A percentile compares a stretch with the other conserved stretches of the same genome.
These are phyloP conservation scores for Cisticola juncidis DNA, from an alignment of 2,113 vertebrate species.

Conservation along the genomic window DNA sequence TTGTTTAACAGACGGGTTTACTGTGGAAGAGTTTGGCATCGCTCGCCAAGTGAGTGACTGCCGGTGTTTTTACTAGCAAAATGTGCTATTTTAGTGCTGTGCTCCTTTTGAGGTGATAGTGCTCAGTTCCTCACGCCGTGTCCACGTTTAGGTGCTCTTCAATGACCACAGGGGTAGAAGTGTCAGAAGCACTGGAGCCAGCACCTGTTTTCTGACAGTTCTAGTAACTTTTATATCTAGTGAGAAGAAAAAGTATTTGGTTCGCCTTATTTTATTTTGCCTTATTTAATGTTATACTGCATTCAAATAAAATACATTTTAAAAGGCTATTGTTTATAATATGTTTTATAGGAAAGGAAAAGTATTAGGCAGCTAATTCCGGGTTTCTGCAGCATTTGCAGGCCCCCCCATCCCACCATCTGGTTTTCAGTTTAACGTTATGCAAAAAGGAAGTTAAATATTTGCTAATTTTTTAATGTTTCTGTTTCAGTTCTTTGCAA, in stretches of 20 bases:
- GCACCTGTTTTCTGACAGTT: background rate
- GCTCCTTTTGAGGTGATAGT: rapidly evolving
- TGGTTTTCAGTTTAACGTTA: background rate
- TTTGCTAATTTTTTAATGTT: background rate
- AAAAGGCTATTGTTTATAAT: background rate
- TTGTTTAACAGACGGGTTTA: rapidly evolving
- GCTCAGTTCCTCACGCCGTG: rapidly evolving
- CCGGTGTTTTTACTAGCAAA: background rate
- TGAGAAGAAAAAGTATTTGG: background rate
- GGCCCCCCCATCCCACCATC: background rate
- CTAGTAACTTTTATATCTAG: background rate
- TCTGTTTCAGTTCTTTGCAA: background rate
- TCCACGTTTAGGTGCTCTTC: background rate
- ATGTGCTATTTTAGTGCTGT: rapidly evolving
- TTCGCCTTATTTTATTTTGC: background rate
- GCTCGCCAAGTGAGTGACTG: rapidly evolving
- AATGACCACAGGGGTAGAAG: background rate
- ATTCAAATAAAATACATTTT: background rate
- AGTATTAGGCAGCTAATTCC: background rate
- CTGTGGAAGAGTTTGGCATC: background rate
- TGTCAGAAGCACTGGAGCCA: background rate
- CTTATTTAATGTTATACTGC: background rate
- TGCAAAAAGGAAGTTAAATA: background rate
- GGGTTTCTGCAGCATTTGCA: background rate
- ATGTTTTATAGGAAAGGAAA: background rate